Evolutionary conservation across 2,888 invertebrate genomes (phyloP).

Genomic region (Pseudolycoriella hygida): DNA sequence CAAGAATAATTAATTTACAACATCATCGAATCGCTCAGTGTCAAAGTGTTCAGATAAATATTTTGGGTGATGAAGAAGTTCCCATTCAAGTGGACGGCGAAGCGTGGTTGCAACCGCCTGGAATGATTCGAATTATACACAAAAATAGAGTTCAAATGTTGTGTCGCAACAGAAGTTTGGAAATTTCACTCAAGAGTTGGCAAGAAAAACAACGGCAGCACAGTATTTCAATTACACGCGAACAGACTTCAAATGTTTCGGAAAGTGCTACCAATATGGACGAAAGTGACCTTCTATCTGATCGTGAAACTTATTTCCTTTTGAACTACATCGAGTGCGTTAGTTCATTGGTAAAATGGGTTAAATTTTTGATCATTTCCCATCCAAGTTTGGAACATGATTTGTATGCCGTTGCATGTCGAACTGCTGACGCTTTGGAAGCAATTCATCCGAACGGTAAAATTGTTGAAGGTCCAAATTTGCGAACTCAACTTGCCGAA

Average conservation of each 20-base stretch:
- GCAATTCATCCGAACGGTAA: constrained; percentile 67
- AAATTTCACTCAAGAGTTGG: constrained; percentile 77
- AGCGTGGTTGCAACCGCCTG: constrained; percentile 95
- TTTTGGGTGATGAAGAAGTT: constrained; percentile 80
- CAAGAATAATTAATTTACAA: constrained; percentile 83
- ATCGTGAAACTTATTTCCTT: constrained; percentile 32
- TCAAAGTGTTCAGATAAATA: constrained; percentile 88
- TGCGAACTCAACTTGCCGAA: constrained; percentile 59
- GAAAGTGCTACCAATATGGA: constrained; percentile 15
- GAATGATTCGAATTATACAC: constrained; percentile 87
- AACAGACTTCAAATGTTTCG: constrained; percentile 27
- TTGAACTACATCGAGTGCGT: constrained; percentile 68
- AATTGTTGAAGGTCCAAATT: constrained; percentile 55
- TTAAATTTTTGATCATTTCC: constrained; percentile 45
- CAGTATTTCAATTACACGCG: constrained; percentile 31
- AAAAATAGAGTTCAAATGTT: constrained; percentile 96
- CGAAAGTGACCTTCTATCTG: constrained; percentile 29
- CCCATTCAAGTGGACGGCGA: constrained; percentile 96
- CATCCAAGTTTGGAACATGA: constrained; percentile 52
- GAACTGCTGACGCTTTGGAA: constrained; percentile 49
- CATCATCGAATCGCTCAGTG: constrained; percentile 96
- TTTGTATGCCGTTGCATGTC: constrained; percentile 55
- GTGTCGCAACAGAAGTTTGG: constrained; percentile 75
- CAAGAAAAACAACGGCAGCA: constrained; percentile 61
- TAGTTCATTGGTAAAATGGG: constrained; percentile 74